These are phyloP conservation scores for Calycopis cecrops DNA, from an alignment of 1,140 invertebrate genomes.

Conservation along the genomic window DNA sequence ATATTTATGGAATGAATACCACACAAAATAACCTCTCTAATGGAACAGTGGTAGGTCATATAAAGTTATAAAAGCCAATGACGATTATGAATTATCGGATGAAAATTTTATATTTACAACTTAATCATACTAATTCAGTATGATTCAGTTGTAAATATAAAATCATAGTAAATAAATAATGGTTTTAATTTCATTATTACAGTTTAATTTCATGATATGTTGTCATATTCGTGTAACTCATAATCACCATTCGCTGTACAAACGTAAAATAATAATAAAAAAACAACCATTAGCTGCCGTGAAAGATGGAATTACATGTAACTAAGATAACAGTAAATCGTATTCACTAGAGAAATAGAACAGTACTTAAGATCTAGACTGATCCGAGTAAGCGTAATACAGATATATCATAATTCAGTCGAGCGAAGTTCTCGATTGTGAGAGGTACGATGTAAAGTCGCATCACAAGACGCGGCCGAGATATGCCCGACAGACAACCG, in stretches of 20 bases:
- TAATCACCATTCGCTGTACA: conserved; percentile 10
- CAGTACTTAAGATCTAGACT: conserved; percentile 68
- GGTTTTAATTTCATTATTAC: too few species aligned
- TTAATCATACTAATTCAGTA: too few species aligned
- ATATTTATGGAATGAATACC: conserved; percentile 66
- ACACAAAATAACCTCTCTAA: conserved; percentile 48
- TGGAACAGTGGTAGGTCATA: conserved; percentile 18
- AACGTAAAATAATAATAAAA: conserved; percentile 21
- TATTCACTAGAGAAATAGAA: conserved; percentile 71
- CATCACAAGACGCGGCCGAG: conserved; percentile 26
- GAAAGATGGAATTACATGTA: conserved; percentile 41
- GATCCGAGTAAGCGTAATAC: conserved; percentile 74
- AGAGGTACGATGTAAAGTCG: conserved; percentile 50
- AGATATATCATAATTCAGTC: conserved; percentile 69
- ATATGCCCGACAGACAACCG: background rate
- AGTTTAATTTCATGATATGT: conserved; percentile 1
- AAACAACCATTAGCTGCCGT: conserved; percentile 33
- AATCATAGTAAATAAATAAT: too few species aligned
- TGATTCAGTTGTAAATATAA: too few species aligned
- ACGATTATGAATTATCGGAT: conserved; percentile 5
- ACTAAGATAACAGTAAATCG: conserved; percentile 49
- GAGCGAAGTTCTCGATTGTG: conserved; percentile 64
- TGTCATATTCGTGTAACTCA: background rate
- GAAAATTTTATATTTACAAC: too few species aligned
- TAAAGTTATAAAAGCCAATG: background rate